These are phyloP conservation scores for Oncorhynchus gorbuscha DNA, from an alignment of 2,113 vertebrate species.

Conservation along the genomic window DNA sequence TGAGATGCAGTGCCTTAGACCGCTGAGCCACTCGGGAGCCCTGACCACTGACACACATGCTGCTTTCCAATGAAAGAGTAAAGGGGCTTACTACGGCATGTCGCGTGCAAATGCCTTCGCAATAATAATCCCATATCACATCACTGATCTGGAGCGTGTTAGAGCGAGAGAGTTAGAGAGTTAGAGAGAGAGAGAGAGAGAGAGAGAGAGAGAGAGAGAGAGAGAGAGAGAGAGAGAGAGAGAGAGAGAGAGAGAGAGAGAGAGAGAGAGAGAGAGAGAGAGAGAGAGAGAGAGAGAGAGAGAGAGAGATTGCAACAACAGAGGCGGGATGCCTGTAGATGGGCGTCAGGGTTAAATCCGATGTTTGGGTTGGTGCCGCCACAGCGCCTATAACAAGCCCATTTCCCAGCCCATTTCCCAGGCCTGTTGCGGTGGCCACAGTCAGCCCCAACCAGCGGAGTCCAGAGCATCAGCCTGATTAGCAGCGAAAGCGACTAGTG, in stretches of 20 bases:
- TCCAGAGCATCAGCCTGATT: conserved; percentile 51
- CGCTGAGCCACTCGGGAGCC: no score
- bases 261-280: background rate
- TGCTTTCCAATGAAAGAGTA: conserved; percentile 6
- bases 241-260: conserved; percentile 9
- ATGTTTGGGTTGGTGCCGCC: conserved; percentile 50
- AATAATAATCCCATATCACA: conserved; percentile 16
- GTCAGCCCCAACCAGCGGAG: conserved; percentile 4
- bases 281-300: background rate
- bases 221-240: background rate
- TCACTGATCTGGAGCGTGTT: background rate
- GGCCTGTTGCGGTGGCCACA: conserved; percentile 1
- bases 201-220: background rate
- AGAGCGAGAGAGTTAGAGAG: background rate
- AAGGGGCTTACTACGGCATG: conserved; percentile 35
- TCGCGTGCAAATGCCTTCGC: conserved; percentile 37
- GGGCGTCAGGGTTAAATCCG: conserved; percentile 38
- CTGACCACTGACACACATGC: background rate
- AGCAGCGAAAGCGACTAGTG: conserved; percentile 61
- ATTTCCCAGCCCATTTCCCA: conserved; percentile 33
- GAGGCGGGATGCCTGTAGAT: conserved; percentile 42
- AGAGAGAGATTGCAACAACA: conserved; percentile 31
- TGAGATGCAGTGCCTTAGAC: no score
- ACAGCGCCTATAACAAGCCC: conserved; percentile 43
- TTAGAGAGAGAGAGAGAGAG: background rate